phyloP scores from a whole-genome alignment of 2,797 vertebrate genomes.

The Chelon labrosus region DNA sequence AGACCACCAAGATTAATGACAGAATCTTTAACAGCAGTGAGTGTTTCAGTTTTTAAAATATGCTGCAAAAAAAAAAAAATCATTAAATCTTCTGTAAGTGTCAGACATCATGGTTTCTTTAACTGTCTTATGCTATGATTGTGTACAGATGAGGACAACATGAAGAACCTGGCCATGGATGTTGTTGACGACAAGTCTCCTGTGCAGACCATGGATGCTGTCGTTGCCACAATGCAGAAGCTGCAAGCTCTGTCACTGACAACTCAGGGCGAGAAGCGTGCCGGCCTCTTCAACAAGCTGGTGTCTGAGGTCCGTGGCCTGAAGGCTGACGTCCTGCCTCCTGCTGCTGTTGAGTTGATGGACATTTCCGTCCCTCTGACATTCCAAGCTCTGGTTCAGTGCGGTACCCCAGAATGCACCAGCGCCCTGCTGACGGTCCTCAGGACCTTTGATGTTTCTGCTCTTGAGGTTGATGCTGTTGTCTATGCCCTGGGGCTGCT shows the following conservation, averaged over 20 bases:
- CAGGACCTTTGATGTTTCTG: conserved; percentile 72
- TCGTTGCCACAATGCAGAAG: conserved; percentile 83
- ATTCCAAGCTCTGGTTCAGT: conserved; percentile 91
- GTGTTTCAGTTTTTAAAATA: conserved; percentile 27
- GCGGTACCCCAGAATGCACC: conserved; percentile 93
- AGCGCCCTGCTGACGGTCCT: conserved; percentile 88
- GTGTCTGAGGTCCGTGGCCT: conserved; percentile 89
- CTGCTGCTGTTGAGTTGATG: conserved; percentile 85
- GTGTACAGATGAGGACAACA: conserved; percentile 75
- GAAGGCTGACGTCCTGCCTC: conserved; percentile 73
- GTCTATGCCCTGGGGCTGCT: conserved; percentile 89
- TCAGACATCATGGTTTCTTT: not conserved
- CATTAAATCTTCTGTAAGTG: not conserved
- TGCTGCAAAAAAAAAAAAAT: not conserved
- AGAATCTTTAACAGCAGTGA: conserved; percentile 89
- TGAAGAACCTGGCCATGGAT: conserved; percentile 84
- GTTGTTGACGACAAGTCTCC: conserved; percentile 76
- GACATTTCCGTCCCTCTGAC: conserved; percentile 81
- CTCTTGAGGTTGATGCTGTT: conserved; percentile 84
- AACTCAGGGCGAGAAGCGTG: conserved; percentile 84
- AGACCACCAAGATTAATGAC: conserved; percentile 88
- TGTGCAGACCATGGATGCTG: conserved; percentile 80
- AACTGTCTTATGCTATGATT: conserved; percentile 6
- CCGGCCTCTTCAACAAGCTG: conserved; percentile 87
- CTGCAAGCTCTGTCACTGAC: conserved; percentile 82